Base-by-base conservation (phyloP, 2,797 vertebrate genomes). In the Antrozous pallidus region DNA sequence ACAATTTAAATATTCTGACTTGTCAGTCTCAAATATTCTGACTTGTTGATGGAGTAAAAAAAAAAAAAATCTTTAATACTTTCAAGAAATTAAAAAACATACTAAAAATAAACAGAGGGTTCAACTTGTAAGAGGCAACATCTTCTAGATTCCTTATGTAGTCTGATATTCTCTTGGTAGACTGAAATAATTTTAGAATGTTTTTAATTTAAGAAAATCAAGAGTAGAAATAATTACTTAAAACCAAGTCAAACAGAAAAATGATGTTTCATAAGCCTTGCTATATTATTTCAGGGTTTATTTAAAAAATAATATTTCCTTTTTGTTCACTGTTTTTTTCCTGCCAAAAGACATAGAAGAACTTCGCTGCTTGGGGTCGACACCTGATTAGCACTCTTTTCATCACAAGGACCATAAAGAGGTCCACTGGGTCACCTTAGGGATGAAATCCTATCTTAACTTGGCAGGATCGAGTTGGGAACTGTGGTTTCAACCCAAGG, bases 1-100 rank as follows among this genome's bases (percentile, higher is more conserved):
- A 94, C 17, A 70, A 36, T 96, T 85, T 89, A 91, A 89, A 61
- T 82, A 95, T 77, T 82, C 84, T 94, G 90, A n/a, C 67, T 69
- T 69, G 20, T 38, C 20, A 69, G 33, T 69, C 67, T 69, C 20
- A 69, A 69, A 69, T 38, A 69, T 78, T 82, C 88, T 94, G 84
- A 38, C 69, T 84, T 77, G n/a, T 74, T 89, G 40, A 94, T 0
- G 24, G 61, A 91, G 51, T 17, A 4, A 51, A 75, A 88, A 70
- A 54, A 70, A 54, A 75, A 88, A 70, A 61, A 14, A 17, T 33
- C 36, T 54, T 90, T 20, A 74, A 80, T 89, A 96, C 24, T 94
- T 98, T 84, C 87, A 90, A 70, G 47, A 96, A 79, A 85, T 89
- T 7, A 90, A 94, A 51, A 79, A 38, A 79, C 80, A 73, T 85